A percentile compares a stretch with the other conserved stretches of the same genome.
Evolutionary conservation across 2,888 invertebrate genomes (phyloP).

Genomic region (Aelia acuminata): DNA sequence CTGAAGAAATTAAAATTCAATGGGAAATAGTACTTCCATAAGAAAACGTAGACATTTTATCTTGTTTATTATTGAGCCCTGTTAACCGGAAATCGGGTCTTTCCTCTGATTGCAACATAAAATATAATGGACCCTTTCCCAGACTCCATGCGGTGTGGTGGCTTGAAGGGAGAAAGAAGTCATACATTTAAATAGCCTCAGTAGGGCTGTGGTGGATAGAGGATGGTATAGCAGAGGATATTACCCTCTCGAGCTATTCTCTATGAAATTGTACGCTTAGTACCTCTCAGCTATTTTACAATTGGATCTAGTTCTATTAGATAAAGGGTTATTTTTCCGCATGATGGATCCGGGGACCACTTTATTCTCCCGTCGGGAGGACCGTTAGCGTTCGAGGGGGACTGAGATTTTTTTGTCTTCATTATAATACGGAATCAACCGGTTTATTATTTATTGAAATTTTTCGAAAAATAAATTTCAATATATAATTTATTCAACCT

Average conservation of each 20-base stretch:
- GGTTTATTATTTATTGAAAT: neutral
- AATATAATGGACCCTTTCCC: neutral
- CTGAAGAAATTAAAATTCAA: no score
- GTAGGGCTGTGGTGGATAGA: neutral
- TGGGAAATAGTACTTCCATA: no score
- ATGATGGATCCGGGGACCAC: neutral
- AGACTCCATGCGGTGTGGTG: neutral
- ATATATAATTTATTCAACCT: no score
- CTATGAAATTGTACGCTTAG: neutral
- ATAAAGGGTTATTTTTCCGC: conserved; percentile 19
- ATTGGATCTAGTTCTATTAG: neutral
- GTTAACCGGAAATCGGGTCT: neutral
- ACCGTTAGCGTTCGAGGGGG: neutral
- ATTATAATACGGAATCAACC: neutral
- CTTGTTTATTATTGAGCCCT: no score
- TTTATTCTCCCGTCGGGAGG: neutral
- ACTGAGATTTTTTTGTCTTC: neutral
- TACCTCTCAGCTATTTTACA: neutral
- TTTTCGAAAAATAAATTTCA: neutral
- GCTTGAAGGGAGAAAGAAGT: neutral
- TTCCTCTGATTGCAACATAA: neutral
- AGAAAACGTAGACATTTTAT: no score
- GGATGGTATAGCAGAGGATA: neutral
- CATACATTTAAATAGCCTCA: conserved; percentile 43
- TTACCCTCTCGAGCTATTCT: neutral